Base-by-base conservation (phyloP, 1,140 invertebrate genomes). In the Ladona fulva region DNA sequence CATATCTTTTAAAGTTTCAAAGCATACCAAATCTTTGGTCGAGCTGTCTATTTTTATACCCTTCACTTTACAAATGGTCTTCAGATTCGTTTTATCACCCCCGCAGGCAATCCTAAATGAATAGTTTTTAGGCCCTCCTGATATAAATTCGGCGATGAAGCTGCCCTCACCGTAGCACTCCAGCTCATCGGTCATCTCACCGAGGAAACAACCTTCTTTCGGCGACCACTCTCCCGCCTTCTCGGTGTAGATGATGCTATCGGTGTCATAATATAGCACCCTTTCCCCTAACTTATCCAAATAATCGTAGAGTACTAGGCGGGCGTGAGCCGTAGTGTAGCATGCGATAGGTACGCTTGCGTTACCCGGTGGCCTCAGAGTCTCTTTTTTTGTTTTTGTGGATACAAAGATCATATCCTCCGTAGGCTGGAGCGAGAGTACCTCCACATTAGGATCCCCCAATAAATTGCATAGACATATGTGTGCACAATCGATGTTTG, bases 221-320 rank as follows among this genome's bases (percentile, higher is more conserved):
- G 80, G 77, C 44, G 81, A 77, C 42, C 80, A 78, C 42, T 80
- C 74, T 14, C 76, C 79, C 5, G 8, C 6, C 24, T 59, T 79
- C 14, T 78, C 75, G 3, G 81, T 29, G 76, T 82, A 85, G 42
- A 84, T 81, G 24, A 83, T 74, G 22, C 77, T 80, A 79, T 87
- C 86, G 3, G 85, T 87, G 78, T 87, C 86, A 37, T 80, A 84
- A 78, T 87, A 87, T 3, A 86, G 76, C 5, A 83, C 83, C 29
- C 82, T 75, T 0, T 80, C 59, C 24, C 79, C 81, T 16, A 86
- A 74, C 42, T 79, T 77, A 80, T 85, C 81, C 16, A 86, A 77
- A 76, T 83, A 82, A 22, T 76, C 74, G 76, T 86, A 86, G 3
- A 87, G 80, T 79, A 84, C 82, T 11, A 86, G 77, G 1, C 85